phyloP scores from a whole-genome alignment of 2,797 vertebrate genomes.

The Pteronotus mesoamericanus region DNA sequence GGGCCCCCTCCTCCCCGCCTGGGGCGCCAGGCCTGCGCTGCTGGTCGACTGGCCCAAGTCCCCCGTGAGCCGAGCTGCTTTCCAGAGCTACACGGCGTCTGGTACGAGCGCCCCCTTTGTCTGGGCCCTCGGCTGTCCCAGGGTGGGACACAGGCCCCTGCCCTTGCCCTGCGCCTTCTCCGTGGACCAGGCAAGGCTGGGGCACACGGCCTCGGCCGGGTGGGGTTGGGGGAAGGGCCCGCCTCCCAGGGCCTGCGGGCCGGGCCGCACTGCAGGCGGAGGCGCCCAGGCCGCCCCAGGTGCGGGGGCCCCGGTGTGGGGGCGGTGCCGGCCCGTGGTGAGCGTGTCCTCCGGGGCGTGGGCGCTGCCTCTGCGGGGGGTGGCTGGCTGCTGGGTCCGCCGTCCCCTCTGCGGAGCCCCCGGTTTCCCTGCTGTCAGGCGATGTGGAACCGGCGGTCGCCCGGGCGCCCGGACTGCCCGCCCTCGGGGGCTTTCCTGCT shows the following conservation, averaged over 20 bases:
- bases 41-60: slow-evolving; percentile 84
- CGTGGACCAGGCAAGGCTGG: background rate
- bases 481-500: background rate
- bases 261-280: no score
- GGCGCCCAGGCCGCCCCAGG: no score
- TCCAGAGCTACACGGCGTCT: slow-evolving; percentile 81
- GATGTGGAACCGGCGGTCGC: no score
- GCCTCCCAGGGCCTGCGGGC: no score
- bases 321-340: no score
- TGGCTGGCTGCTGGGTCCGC: background rate
- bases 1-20: slow-evolving; percentile 60
- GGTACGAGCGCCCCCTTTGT: slow-evolving; percentile 68
- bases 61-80: slow-evolving; percentile 72
- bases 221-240: no score
- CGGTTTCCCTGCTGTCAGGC: no score
- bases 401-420: background rate
- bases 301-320: rapidly evolving
- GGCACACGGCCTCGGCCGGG: background rate
- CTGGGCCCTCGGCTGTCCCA: no score
- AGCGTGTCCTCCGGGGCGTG: background rate
- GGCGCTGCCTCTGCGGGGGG: no score
- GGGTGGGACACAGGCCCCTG: background rate
- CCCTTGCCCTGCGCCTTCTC: background rate
- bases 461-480: no score
- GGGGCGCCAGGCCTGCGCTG: slow-evolving; percentile 28